A percentile compares a stretch with the other conserved stretches of the same genome.
phyloP scores from a whole-genome alignment of 2,888 invertebrate genomes.

The Anagyrus pseudococci region DNA sequence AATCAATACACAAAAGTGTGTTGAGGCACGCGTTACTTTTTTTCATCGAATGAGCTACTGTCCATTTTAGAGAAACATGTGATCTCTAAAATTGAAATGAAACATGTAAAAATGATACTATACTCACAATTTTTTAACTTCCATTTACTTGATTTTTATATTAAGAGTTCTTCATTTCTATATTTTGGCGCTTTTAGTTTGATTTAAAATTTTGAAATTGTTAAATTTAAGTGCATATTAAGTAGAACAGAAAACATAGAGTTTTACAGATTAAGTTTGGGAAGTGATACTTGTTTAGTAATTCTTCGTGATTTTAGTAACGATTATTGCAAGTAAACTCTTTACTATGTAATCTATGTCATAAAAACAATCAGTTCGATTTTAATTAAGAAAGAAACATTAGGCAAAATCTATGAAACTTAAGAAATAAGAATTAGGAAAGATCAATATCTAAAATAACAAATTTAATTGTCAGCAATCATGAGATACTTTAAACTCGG shows the following conservation, averaged over 20 bases:
- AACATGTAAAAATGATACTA: conserved; percentile 8
- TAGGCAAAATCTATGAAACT: conserved; percentile 17
- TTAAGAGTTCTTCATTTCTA: conserved; percentile 18
- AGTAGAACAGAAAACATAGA: conserved; percentile 16
- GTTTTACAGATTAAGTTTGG: conserved; percentile 29
- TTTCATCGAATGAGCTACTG: conserved; percentile 39
- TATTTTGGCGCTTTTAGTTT: conserved; percentile 19
- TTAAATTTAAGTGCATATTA: conserved; percentile 22
- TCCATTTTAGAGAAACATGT: conserved; percentile 35
- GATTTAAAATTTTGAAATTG: conserved; percentile 22
- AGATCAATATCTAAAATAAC: not conserved
- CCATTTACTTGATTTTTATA: conserved; percentile 12
- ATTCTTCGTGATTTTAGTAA: conserved; percentile 18
- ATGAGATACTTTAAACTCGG: conserved; percentile 30
- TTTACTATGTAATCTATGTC: conserved; percentile 18
- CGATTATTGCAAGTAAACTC: conserved; percentile 25
- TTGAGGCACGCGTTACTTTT: conserved; percentile 37
- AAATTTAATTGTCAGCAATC: conserved; percentile 27
- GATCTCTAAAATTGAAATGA: conserved; percentile 35
- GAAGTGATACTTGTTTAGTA: conserved; percentile 26
- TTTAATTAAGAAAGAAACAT: conserved; percentile 15
- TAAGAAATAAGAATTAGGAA: conserved; percentile 18
- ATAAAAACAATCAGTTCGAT: conserved; percentile 24
- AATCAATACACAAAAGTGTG: conserved; percentile 27
- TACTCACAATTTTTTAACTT: conserved; percentile 26